Evolutionary conservation across 2,113 vertebrate genomes (phyloP), one percentile per base, ranked within the genome.

Genomic region (Ranitomeya imitator): DNA sequence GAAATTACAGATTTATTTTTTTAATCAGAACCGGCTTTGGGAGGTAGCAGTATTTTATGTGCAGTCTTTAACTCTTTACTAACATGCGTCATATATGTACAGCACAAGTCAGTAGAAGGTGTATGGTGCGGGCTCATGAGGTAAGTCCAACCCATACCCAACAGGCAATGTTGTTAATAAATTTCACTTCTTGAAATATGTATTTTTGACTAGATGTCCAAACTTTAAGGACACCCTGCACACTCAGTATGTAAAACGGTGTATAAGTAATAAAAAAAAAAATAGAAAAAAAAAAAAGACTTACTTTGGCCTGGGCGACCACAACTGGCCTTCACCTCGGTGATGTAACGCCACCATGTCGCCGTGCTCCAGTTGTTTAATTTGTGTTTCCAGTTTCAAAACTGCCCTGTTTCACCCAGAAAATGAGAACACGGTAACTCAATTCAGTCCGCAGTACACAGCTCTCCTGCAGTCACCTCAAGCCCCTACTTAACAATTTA

Each of bases 341-440:
- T 94, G 94, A 6, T 95, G 96, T 13, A 93, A 89, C 71, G 95
- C 95, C 87, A 96, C 90, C 37, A 91, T 93, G 85, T 96, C 98
- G 92, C 99, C 97, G 23, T 99, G 97, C 85, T 99, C 97, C 73
- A 98, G 93, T 93, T 99, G 98, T 92, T 96, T 97, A 90, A 99
- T 95, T 92, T 99, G 98, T 89, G 95, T 95, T 95, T 99, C 98
- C 52, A 99, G 95, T 88, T 98, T 99, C 55, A 94, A 96, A 92
- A 97, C 90, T 0, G 94, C 92, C 94, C 98, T 99, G 92, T 90
- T 88, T 69, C 7, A 90, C 86, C 90, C 91, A 31, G 87, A 26
- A 84, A 45, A 45, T 45, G 8, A 77, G 8, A 76, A 55, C n/a
- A 54, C 13, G 8, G 0, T 73, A 14, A 15, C 7, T 37, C 5